Evolutionary conservation across 2,113 vertebrate species (phyloP).

Genomic region (Cariama cristata): DNA sequence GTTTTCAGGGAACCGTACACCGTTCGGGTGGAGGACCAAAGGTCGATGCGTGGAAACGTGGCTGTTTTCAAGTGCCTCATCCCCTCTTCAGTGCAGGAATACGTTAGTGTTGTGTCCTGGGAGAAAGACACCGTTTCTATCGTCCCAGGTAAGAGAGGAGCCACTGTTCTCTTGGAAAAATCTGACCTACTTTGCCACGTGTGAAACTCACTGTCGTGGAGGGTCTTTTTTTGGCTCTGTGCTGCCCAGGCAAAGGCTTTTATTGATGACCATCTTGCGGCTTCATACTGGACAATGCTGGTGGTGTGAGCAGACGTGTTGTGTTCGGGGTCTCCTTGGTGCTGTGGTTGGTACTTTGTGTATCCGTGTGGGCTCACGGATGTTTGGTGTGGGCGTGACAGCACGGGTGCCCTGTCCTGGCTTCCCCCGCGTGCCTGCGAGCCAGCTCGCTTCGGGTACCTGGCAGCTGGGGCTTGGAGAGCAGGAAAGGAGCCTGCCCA

Average conservation of each 20-base stretch:
- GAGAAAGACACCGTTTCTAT: constrained; percentile 99
- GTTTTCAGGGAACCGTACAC: constrained; percentile 99
- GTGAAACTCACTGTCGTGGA: rapidly evolving
- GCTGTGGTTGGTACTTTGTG: rapidly evolving
- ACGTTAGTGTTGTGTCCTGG: constrained; percentile 98
- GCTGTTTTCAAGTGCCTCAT: constrained; percentile 99
- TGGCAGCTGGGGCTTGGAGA: neutral
- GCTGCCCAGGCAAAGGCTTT: neutral
- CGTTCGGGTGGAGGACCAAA: constrained; percentile 98
- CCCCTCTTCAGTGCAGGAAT: constrained; percentile 97
- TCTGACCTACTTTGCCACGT: neutral
- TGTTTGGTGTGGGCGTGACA: neutral
- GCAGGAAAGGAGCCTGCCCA: rapidly evolving
- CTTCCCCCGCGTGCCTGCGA: neutral
- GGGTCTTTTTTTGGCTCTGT: neutral
- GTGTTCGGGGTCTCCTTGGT: neutral
- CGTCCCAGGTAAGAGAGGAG: constrained; percentile 88
- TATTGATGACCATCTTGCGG: rapidly evolving
- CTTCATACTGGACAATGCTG: rapidly evolving
- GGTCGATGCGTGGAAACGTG: constrained; percentile 98
- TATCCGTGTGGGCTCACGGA: rapidly evolving
- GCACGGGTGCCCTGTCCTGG: rapidly evolving
- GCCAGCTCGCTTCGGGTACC: neutral
- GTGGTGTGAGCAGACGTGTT: neutral
- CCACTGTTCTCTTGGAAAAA: neutral